A percentile compares a stretch with the other conserved stretches of the same genome.
Conservation (phyloP, 2,888 invertebrate genomes). For the Tetanocera ferruginea region DNA sequence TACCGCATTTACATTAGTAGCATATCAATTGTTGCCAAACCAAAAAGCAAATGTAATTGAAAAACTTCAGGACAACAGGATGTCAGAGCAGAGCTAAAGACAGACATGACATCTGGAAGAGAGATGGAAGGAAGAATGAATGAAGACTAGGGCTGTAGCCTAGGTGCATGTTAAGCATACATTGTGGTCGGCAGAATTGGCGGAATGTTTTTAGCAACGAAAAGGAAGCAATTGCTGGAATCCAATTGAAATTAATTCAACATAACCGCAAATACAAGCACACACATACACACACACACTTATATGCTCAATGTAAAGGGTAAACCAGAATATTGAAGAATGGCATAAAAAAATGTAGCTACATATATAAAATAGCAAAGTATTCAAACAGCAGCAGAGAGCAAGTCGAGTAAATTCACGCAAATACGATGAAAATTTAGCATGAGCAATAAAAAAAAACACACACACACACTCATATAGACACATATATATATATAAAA, state of each 20-base stretch:
- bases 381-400: no score
- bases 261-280: not conserved
- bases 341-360: no score
- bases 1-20: not conserved
- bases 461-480: no score
- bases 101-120: not conserved
- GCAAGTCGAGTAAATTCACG: no score
- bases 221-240: constrained; percentile 16
- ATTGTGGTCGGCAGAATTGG: no score
- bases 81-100: not conserved
- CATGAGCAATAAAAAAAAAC: no score
- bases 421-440: no score
- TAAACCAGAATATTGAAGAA: no score
- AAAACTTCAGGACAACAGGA: not conserved
- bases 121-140: not conserved
- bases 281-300: not conserved
- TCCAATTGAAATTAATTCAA: constrained; percentile 18
- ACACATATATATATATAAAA: no score
- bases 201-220: not conserved
- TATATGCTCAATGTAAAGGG: not conserved
- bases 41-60: constrained; percentile 3
- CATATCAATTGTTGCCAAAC: not conserved
- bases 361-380: no score
- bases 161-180: no score
- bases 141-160: not conserved